Evolutionary conservation across 2,797 vertebrate species (phyloP), one percentile per base, ranked within the genome.

Genomic region (Sebastes umbrosus): DNA sequence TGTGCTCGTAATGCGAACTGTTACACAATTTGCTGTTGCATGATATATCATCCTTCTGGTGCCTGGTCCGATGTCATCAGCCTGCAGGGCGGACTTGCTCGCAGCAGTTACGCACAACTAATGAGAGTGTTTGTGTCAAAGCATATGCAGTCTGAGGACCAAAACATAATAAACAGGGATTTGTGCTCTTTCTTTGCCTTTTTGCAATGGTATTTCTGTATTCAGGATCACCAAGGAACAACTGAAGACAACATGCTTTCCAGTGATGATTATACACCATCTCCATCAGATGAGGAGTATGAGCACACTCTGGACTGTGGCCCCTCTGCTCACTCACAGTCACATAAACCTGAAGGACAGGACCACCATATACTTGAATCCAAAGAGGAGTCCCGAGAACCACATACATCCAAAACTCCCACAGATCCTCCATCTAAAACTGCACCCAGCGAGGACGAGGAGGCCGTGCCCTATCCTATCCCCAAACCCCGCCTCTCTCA

Each of bases 401-500:
- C 79, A 13, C 31, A 43, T 0, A 1, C 25, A 5, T 24, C 71
- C 16, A 16, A 80, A 57, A 5, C 43, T 13, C 66, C 67, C 7
- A 13, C 58, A 59, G 65, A 78, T 14, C 31, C 31, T 62, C 29
- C 68, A 7, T 32, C 69, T 68, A 22, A 84, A 75, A 18, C 39
- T 0, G 75, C 18, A n/a, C 54, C 72, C 0, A 3, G 69, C 12
- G 20, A 75, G 50, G 89, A 83, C 24, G 89, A 83, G 32, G 79
- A 87, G 34, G 24, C 73, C 0, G 5, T 9, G 1, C 20, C 68
- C 3, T 27, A 3, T 64, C 94, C 96, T 0, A 84, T 94, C 59
- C 94, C 95, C 5, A 92, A 92, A 50, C 94, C 93, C 14, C 94
- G 95, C 13, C 1, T 31, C 8, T 93, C 90, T n/a, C 75, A 62